These are phyloP conservation scores for Corythornis leucogaster DNA, from an alignment of 2,797 vertebrate species.

Conservation along the genomic window DNA sequence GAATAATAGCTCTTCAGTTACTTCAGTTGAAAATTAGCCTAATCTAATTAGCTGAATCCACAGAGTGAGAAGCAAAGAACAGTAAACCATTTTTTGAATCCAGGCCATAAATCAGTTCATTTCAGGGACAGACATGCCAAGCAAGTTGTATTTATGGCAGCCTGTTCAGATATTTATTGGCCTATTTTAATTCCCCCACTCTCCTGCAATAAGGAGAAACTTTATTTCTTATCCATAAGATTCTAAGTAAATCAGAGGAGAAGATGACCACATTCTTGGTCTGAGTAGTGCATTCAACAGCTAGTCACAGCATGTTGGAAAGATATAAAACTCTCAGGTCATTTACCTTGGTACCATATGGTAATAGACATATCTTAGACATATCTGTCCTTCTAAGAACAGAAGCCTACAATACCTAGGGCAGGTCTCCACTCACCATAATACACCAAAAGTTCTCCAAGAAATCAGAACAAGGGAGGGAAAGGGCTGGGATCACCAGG, in stretches of 20 bases:
- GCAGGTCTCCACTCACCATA: background rate
- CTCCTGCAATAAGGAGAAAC: background rate
- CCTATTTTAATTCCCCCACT: background rate
- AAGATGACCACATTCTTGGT: background rate
- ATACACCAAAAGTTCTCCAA: background rate
- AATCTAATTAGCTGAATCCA: slow-evolving; percentile 45
- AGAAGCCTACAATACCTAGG: background rate
- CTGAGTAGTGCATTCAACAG: background rate
- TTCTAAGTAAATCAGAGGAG: background rate
- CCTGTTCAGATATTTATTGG: background rate
- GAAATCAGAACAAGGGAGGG: background rate
- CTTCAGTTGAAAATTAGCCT: slow-evolving; percentile 54
- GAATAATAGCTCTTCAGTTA: slow-evolving; percentile 45
- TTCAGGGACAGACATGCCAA: background rate
- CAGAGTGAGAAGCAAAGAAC: background rate
- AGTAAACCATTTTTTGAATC: slow-evolving; percentile 45
- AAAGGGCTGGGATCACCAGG: background rate
- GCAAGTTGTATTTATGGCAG: background rate
- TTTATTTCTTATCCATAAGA: background rate
- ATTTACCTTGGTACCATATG: background rate
- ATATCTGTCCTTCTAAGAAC: background rate
- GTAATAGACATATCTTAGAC: background rate
- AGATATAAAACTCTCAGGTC: slow-evolving; percentile 1
- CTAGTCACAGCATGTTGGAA: background rate
- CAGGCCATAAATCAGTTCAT: slow-evolving; percentile 48